A percentile compares a stretch with the other conserved stretches of the same genome.
Conservation (phyloP, 2,888 invertebrate genomes). For the Epistrophella euchroma region DNA sequence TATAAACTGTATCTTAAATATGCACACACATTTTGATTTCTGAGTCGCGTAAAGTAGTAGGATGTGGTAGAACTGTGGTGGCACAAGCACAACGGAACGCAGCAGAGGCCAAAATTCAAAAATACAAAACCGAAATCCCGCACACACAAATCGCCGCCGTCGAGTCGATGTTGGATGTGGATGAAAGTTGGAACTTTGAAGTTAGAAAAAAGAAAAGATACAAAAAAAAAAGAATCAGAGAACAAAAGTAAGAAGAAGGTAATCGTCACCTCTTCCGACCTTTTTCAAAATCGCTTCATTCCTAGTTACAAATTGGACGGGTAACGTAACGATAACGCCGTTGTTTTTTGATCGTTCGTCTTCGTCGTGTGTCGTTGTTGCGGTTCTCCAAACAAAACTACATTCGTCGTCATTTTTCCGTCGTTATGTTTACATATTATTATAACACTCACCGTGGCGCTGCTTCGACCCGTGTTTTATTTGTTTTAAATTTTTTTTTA, state of each 20-base stretch:
- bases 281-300: constrained; percentile 71
- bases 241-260: constrained; percentile 58
- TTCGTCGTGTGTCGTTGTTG: constrained; percentile 51
- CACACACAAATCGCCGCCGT: constrained; percentile 58
- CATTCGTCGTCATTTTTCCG: constrained; percentile 49
- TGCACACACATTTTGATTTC: constrained; percentile 34
- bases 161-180: constrained; percentile 53
- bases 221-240: constrained; percentile 45
- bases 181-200: constrained; percentile 33
- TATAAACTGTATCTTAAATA: constrained; percentile 32
- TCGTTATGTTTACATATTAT: constrained; percentile 44
- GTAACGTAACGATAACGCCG: constrained; percentile 63
- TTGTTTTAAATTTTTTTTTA: neutral
- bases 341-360: constrained; percentile 51
- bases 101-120: constrained; percentile 26
- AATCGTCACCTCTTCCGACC: constrained; percentile 72
- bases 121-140: constrained; percentile 18
- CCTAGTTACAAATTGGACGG: constrained; percentile 74
- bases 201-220: constrained; percentile 33
- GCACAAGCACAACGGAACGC: constrained; percentile 17
- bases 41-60: constrained; percentile 5
- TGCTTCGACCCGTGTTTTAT: neutral
- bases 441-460: neutral
- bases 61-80: constrained; percentile 12
- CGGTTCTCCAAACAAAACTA: constrained; percentile 8